Base-by-base conservation (phyloP, 2,113 vertebrate species). In the Eclectus roratus region DNA sequence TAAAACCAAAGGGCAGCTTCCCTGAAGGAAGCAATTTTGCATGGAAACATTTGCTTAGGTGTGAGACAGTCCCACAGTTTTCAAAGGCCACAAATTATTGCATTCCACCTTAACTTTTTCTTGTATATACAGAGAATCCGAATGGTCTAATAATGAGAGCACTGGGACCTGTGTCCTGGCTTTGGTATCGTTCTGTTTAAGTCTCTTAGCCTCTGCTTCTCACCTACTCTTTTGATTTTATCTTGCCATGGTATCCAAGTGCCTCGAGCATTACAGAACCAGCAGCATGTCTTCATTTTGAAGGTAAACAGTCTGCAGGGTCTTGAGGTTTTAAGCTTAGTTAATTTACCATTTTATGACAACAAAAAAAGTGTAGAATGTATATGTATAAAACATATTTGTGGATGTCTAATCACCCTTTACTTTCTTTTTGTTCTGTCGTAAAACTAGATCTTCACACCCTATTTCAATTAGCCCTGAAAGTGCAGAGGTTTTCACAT, bases 81-180 rank as follows among this genome's bases (percentile, higher is more conserved):
- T 72, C 28, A 82, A 76, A 68, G 31, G 31, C 13, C 35, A 94
- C 81, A 76, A 87, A 56, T 50, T 35, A 72, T 16, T 46, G 49
- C 41, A 41, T 70, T 66, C 12, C 9, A n/a, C 39, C 28, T 7
- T 27, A 11, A 8, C 43, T 60, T 72, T 82, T 72, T 58, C 15
- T 29, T 72, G 21, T 18, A 33, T 1, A 44, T 2, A 56, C 0
- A 64, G 7, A 78, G 7, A 56, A 6, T 2, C 1, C 35, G 31
- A 17, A 10, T 23, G 10, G 16, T 89, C 43, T 56, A 92, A 77
- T 47, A 77, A 41, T 21, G 41, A 49, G 9, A 72, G 19, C 41
- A 73, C 2, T 46, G 5, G 33, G 5, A 46, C 17, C 64, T 33
- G 8, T 25, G 27, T 71, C 39, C 28, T 90, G 19, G 18, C 47